phyloP scores from a whole-genome alignment of 2,797 vertebrate genomes.

The Aldrovandia affinis region DNA sequence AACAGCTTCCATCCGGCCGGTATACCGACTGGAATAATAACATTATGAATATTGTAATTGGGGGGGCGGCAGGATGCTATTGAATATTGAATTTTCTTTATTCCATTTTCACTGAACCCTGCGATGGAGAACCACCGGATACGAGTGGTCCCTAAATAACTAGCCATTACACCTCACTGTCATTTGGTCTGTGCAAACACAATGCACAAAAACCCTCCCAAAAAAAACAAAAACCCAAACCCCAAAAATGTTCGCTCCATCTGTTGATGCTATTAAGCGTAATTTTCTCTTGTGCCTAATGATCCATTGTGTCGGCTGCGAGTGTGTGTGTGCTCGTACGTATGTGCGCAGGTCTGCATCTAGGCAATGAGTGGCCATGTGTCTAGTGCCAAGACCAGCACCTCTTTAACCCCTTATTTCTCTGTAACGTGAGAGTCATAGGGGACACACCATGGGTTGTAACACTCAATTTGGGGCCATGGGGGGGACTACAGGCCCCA shows the following conservation, averaged over 20 bases:
- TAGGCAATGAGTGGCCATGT: conserved; percentile 73
- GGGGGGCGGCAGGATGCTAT: conserved; percentile 24
- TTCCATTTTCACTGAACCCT: conserved; percentile 54
- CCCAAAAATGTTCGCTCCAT: conserved; percentile 92
- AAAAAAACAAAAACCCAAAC: conserved; percentile 47
- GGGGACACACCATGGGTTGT: conserved; percentile 67
- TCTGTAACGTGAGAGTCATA: conserved; percentile 72
- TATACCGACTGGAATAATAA: conserved; percentile 1
- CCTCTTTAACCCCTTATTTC: conserved; percentile 75
- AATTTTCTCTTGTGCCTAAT: conserved; percentile 96
- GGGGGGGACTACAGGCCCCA: conserved; percentile 61
- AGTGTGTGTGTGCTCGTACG: conserved; percentile 63
- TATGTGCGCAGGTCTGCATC: conserved; percentile 75
- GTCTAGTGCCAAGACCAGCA: conserved; percentile 66
- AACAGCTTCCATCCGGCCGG: not conserved
- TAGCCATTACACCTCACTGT: conserved; percentile 41
- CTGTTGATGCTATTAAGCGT: conserved; percentile 93
- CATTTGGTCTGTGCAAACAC: conserved; percentile 34
- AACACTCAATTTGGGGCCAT: conserved; percentile 67
- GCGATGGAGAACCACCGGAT: conserved; percentile 53
- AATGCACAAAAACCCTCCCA: conserved; percentile 28
- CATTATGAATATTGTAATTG: conserved; percentile 21
- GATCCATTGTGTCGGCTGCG: conserved; percentile 85
- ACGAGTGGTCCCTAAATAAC: conserved; percentile 68
- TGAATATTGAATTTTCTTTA: conserved; percentile 41